Evolutionary conservation across 2,113 vertebrate species (phyloP), one percentile per base, ranked within the genome.

Genomic region (Fukomys damarensis): DNA sequence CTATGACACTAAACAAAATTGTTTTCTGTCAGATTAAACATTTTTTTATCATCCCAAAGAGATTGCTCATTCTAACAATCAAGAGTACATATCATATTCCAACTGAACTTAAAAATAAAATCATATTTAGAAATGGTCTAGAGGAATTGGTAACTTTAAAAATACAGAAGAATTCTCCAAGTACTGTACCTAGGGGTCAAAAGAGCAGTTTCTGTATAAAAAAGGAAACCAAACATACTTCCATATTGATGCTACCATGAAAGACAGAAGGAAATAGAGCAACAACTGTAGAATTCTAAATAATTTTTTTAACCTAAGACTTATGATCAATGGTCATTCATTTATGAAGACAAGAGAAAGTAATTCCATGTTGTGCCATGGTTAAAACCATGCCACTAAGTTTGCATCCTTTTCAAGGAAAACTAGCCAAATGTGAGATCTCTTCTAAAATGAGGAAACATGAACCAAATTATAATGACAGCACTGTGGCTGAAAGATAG

Each of bases 381-480:
- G 28, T 88, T 76, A 77, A 77, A 87, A 41, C 32, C n/a, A 14
- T 65, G 38, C 8, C 43, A 92, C 12, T 19, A 24, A 35, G 5
- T 41, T 28, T 81, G 20, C 54, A 24, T 88, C 91, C 28, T 91
- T 72, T 91, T 94, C 66, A 83, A 35, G 49, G n/a, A 85, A 94
- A 92, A 86, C 46, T 65, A 46, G 70, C 54, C 83, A 61, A 59
- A 30, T 91, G 26, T 74, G 61, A 86, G 84, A 86, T 86, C 22
- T 65, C 59, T 70, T 77, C 59, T 32, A 74, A 90, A 94, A 58
- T 81, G 24, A 94, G 66, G 80, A 92, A 85, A 95, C 63, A 38
- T 12, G 26, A 93, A 63, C 63, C 61, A 83, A 68, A 88, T 89
- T 86, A 86, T 46, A 93, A 96, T 68, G 49, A 92, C 41, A 79